Conservation (phyloP, 2,113 vertebrate species). For the Burhinus bistriatus region DNA sequence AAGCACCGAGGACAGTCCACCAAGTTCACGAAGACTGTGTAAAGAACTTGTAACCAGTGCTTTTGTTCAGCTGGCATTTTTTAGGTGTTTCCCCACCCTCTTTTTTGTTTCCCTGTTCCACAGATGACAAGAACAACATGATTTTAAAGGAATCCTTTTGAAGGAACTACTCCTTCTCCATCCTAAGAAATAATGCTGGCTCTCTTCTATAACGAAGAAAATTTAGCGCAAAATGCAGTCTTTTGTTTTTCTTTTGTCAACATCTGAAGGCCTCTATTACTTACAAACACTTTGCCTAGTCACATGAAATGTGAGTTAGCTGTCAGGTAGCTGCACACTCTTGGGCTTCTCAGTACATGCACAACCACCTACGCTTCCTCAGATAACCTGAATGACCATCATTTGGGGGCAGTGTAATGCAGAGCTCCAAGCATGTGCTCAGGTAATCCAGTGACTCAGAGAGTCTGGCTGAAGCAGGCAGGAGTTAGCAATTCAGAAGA, state of each 20-base stretch:
- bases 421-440: not conserved
- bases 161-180: not conserved
- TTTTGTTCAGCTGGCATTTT: not conserved
- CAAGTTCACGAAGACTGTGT: not conserved
- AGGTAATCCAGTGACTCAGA: not conserved
- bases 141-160: not conserved
- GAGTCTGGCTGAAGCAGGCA: not conserved
- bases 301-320: not conserved
- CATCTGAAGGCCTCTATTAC: not conserved
- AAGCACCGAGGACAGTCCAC: not conserved
- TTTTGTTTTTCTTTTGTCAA: not conserved
- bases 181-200: not conserved
- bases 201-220: not conserved
- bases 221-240: not conserved
- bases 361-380: not conserved
- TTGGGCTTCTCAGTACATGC: not conserved
- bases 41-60: not conserved
- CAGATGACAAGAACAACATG: not conserved
- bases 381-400: not conserved
- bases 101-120: not conserved
- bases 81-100: not conserved
- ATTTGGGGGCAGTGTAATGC: not conserved
- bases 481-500: not conserved
- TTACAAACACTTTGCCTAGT: not conserved
- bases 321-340: not conserved